Evolutionary conservation across 2,797 vertebrate genomes (phyloP), one percentile per base, ranked within the genome.

Genomic region (Schizothorax lantsangensis): DNA sequence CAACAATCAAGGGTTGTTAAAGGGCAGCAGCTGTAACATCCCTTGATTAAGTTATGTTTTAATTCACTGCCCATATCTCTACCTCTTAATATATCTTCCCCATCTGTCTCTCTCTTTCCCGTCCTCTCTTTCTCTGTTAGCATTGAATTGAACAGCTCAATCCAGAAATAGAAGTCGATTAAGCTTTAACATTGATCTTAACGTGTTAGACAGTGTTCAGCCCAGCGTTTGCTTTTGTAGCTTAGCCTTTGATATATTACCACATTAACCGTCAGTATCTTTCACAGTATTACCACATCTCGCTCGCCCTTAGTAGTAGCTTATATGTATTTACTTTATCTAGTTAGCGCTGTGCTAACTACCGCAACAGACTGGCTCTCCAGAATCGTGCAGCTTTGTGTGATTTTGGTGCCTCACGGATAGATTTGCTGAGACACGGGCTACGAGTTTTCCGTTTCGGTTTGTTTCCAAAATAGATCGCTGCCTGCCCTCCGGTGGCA

Each of bases 391-490:
- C 64, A 66, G 64, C 64, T 62, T 81, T 11, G 54, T 86, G 77
- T 87, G 87, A 66, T 82, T 90, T 91, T 85, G 86, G 79, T 89
- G 87, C 86, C 89, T 90, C 30, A 26, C 49, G 54, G 79, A 89
- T 79, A 68, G 83, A 72, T 78, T 81, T 77, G 82, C 86, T 81
- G 90, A 89, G 87, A 88, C 81, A 62, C 66, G 72, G 87, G 88
- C 74, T 86, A 69, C 1, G 59, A 81, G 81, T 88, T 87, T 90
- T 89, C 80, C 82, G 89, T 90, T 92, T 92, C 87, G 89, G 88
- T 81, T 84, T 79, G 87, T 89, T 90, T 90, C 88, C 59, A 87
- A 83, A 89, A 85, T 79, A 89, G 89, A 91, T 92, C 78, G 77
- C 81, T 85, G 86, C 79, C 68, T 69, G 78, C 83, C 86, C 85